Evolutionary conservation across 2,113 vertebrate genomes (phyloP).

Genomic region (Nothocercus julius): DNA sequence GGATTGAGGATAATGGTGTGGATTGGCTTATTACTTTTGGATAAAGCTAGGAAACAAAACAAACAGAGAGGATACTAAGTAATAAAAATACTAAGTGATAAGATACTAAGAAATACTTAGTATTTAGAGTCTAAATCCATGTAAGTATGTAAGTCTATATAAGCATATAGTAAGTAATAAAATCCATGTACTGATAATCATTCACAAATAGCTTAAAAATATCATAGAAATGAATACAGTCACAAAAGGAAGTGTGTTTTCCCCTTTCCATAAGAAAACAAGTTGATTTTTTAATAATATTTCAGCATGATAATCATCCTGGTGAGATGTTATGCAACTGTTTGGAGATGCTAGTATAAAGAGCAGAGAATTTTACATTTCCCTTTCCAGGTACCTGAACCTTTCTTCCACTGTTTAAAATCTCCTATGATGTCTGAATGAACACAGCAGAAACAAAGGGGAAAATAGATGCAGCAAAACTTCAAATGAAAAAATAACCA

Average conservation of each 20-base stretch:
- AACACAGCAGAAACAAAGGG: background rate
- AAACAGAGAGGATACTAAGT: background rate
- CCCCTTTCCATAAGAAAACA: background rate
- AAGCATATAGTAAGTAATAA: background rate
- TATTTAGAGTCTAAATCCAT: too few relatives aligned
- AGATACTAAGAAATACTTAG: too few relatives aligned
- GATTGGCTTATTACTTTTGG: constrained; percentile 90
- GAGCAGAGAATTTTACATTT: background rate
- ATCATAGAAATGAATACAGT: background rate
- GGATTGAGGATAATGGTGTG: constrained; percentile 97
- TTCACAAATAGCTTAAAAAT: background rate
- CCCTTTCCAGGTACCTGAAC: background rate
- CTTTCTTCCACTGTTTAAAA: background rate
- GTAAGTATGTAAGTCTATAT: too few relatives aligned
- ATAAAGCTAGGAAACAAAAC: constrained; percentile 81
- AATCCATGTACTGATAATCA: background rate
- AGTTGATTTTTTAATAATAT: background rate
- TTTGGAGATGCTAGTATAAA: background rate
- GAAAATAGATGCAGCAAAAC: background rate
- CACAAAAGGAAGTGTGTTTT: background rate
- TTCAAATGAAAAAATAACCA: background rate
- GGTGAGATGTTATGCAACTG: background rate
- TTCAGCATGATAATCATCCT: background rate
- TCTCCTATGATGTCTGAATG: background rate
- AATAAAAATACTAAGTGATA: background rate